phyloP scores from a whole-genome alignment of 1,140 invertebrate species.

The Drosophila nasuta region DNA sequence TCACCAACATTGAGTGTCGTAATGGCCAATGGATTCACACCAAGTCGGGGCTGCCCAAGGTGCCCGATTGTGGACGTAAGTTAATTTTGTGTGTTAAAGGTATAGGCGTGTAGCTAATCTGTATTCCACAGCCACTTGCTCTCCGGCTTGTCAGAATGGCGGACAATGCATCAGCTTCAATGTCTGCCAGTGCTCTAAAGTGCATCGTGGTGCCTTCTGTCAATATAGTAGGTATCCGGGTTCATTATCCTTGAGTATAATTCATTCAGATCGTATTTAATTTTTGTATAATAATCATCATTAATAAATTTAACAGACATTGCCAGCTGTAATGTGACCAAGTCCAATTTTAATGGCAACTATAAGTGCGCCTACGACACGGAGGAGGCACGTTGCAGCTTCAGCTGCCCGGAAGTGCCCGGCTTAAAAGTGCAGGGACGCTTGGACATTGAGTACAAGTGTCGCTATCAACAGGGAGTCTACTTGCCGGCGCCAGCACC shows the following conservation, averaged over 20 bases:
- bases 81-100: conserved; percentile 38
- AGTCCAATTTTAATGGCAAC: conserved; percentile 89
- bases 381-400: conserved; percentile 87
- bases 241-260: conserved; percentile 21
- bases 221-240: conserved; percentile 89
- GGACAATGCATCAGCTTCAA: conserved; percentile 91
- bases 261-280: background rate
- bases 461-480: conserved; percentile 88
- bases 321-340: conserved; percentile 69
- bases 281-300: background rate
- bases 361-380: conserved; percentile 89
- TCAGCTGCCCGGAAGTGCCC: conserved; percentile 88
- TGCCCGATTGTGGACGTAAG: conserved; percentile 88
- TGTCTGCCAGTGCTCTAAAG: conserved; percentile 90
- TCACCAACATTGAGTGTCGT: conserved; percentile 87
- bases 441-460: conserved; percentile 87
- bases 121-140: conserved; percentile 87
- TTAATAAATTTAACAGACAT: conserved; percentile 46
- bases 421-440: conserved; percentile 86
- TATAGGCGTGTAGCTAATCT: background rate
- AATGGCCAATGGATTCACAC: conserved; percentile 87
- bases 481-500: conserved; percentile 91
- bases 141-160: conserved; percentile 90
- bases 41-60: conserved; percentile 85
- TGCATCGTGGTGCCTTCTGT: conserved; percentile 90